These are phyloP conservation scores for Beaufortia kweichowensis DNA, from an alignment of 2,113 vertebrate species.

Conservation along the genomic window DNA sequence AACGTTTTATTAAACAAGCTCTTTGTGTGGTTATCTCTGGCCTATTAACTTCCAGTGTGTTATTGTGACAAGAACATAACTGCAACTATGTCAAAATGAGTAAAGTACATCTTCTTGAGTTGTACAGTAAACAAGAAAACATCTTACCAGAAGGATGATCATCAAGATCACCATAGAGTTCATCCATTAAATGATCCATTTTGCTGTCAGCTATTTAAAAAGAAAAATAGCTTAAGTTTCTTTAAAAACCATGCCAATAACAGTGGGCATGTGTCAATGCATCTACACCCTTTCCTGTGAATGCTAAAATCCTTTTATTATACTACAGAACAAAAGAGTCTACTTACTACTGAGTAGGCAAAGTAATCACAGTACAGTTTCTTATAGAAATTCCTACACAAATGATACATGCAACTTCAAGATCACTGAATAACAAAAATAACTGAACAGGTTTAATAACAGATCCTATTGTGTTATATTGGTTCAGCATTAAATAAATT, in stretches of 20 bases:
- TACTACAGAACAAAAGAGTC: not conserved
- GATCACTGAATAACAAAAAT: not conserved
- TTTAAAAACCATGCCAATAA: not conserved
- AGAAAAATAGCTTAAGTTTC: slow-evolving; percentile 1
- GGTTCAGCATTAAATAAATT: not conserved
- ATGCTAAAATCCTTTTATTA: not conserved
- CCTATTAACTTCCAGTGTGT: no score
- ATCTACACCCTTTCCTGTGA: slow-evolving; percentile 3
- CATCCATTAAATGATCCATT: slow-evolving; percentile 48
- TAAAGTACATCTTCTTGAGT: not conserved
- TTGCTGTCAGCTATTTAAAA: slow-evolving; percentile 4
- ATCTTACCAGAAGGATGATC: slow-evolving; percentile 40
- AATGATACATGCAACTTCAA: not conserved
- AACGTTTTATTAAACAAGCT: no score
- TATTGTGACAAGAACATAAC: no score
- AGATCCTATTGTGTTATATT: not conserved
- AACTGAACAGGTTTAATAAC: not conserved
- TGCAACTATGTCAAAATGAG: no score
- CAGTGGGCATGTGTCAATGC: not conserved
- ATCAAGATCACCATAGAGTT: slow-evolving; percentile 44
- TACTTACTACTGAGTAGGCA: not conserved
- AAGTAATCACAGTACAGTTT: not conserved
- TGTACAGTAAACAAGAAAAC: not conserved
- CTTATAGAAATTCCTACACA: not conserved
- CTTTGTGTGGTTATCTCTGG: no score